Base-by-base conservation (phyloP, 2,113 vertebrate genomes). In the Ivindomyrus marchei region DNA sequence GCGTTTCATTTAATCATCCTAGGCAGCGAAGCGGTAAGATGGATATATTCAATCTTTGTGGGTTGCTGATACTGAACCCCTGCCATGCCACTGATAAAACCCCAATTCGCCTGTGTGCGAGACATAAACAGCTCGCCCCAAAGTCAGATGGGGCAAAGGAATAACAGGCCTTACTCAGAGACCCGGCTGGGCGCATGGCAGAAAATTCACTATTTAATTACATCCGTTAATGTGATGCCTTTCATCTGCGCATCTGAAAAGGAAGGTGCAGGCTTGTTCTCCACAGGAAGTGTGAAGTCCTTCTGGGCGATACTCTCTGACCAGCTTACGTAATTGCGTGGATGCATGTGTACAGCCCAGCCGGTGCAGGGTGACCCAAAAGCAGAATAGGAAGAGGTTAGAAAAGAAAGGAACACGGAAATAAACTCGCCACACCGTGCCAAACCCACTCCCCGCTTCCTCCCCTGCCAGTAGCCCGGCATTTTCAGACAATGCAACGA, bases 81-180 rank as follows among this genome's bases (percentile, higher is more conserved):
- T 93, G 94, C 93, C 93, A 93, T 58, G 89, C 91, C 42, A 84
- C 95, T 94, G 95, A 95, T 94, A 95, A 96, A 91, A 91, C 93
- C 93, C 88, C 90, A 94, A 95, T 93, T 93, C 90, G 87, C 3
- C 50, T 31, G 91, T 90, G 91, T 93, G 92, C 90, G 93, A 93
- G 94, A 95, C 94, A 93, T 90, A 91, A 92, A 89, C 93, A 90
- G 91, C 90, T 91, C 24, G 11, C 24, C 19, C 80, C 2, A 47
- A n/a, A 21, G 27, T 89, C 39, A 74, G 47, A 87, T 24, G 39
- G 62, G n/a, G 74, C 89, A 91, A 90, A 89, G 88, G 45, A 90
- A 91, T 86, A 53, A 49, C 39, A 27, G 10, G 52, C 5, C 36
- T 21, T 42, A 46, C 58, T 10, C 21, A 88, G 8, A 8, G 36